These are phyloP conservation scores for Pygmarrhopalites habei DNA, from an alignment of 1,140 invertebrate genomes.

Conservation along the genomic window DNA sequence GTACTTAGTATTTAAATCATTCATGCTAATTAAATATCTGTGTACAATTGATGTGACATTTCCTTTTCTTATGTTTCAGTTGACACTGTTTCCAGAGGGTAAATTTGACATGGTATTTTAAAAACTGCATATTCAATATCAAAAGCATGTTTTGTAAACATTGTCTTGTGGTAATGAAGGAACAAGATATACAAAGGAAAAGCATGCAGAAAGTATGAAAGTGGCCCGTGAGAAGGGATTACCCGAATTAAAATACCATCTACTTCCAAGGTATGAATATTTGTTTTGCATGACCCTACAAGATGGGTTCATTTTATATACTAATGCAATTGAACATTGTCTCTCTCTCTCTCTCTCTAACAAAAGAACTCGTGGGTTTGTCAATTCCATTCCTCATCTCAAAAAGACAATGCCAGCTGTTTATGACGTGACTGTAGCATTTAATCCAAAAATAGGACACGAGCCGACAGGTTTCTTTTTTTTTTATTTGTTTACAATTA, in stretches of 20 bases:
- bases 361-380: constrained; percentile 87
- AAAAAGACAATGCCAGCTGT: constrained; percentile 62
- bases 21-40: background rate
- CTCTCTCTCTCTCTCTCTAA: too few relatives aligned
- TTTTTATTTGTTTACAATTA: too few relatives aligned
- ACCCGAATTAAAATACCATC: constrained; percentile 76
- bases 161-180: too few relatives aligned
- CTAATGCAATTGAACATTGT: too few relatives aligned
- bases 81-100: constrained; percentile 87
- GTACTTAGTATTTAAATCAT: background rate
- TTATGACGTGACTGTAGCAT: constrained; percentile 75
- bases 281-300: too few relatives aligned
- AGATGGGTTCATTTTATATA: too few relatives aligned
- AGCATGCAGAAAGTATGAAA: constrained; percentile 77
- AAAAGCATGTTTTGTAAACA: too few relatives aligned
- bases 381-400: constrained; percentile 62
- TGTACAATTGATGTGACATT: background rate
- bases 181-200: constrained; percentile 79
- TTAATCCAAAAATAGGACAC: constrained; percentile 55
- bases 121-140: too few relatives aligned
- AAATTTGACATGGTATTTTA: too few relatives aligned
- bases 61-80: constrained; percentile 46
- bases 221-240: constrained; percentile 81
- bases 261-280: too few relatives aligned
- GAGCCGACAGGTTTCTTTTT: too few relatives aligned